These are phyloP conservation scores for Cacoxenus indagator DNA, from an alignment of 2,888 invertebrate genomes.

Conservation along the genomic window DNA sequence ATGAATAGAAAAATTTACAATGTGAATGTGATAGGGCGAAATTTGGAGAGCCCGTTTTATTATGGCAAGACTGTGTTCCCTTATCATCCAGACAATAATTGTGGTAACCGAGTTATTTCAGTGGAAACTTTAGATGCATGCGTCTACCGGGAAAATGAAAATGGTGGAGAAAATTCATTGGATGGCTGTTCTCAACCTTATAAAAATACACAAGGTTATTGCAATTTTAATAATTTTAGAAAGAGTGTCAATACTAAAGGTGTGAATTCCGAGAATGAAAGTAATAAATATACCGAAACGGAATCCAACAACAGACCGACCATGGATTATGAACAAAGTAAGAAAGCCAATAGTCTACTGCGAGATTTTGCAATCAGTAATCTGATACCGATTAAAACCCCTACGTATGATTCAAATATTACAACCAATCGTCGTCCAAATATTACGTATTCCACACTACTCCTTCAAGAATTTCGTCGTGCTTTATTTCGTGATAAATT, in stretches of 20 bases:
- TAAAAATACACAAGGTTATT: neutral
- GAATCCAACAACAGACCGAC: neutral
- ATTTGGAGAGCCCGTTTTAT: constrained; percentile 52
- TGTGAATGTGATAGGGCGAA: constrained; percentile 65
- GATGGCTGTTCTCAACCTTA: too few species aligned
- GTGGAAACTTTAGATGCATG: constrained; percentile 62
- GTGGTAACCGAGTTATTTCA: constrained; percentile 62
- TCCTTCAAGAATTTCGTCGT: constrained; percentile 47
- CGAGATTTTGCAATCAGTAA: too few species aligned
- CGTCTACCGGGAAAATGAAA: constrained; percentile 40
- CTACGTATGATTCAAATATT: neutral
- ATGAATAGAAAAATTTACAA: constrained; percentile 66
- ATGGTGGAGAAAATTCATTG: constrained; percentile 24
- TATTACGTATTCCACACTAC: constrained; percentile 23
- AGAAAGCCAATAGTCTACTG: too few species aligned
- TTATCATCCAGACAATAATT: constrained; percentile 66
- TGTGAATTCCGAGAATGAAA: constrained; percentile 6
- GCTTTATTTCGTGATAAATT: constrained; percentile 63
- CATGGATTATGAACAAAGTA: too few species aligned
- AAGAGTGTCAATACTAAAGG: constrained; percentile 11
- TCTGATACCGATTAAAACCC: too few species aligned
- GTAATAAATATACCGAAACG: neutral
- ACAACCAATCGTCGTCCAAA: neutral
- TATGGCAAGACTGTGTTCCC: constrained; percentile 66
- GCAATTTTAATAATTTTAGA: too few species aligned